Evolutionary conservation across 2,888 invertebrate genomes (phyloP).

Genomic region (Elysia crispata): DNA sequence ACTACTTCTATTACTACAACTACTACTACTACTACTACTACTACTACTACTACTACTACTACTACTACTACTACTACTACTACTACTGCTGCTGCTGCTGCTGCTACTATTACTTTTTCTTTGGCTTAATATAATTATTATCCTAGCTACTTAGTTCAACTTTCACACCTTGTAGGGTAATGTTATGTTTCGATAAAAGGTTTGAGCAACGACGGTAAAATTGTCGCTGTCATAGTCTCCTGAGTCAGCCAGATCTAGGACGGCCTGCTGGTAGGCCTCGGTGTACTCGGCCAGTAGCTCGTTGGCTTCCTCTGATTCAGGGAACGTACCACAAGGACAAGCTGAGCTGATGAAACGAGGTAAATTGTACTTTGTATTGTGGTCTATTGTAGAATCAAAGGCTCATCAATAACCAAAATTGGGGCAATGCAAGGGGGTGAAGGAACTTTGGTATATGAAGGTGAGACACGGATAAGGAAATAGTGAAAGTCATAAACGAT

Average conservation of each 20-base stretch:
- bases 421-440: too few species aligned
- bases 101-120: too few species aligned
- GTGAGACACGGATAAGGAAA: too few species aligned
- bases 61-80: not conserved
- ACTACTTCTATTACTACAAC: conserved; percentile 17
- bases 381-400: too few species aligned
- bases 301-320: conserved; percentile 53
- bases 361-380: too few species aligned
- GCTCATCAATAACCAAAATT: too few species aligned
- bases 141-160: too few species aligned
- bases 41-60: not conserved
- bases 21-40: conserved; percentile 30
- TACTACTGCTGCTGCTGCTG: too few species aligned
- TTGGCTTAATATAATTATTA: too few species aligned
- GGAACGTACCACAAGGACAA: conserved; percentile 65
- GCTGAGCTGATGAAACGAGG: conserved; percentile 47
- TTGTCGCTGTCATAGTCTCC: conserved; percentile 73
- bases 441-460: too few species aligned
- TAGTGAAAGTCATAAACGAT: too few species aligned
- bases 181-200: conserved; percentile 65
- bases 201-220: conserved; percentile 75
- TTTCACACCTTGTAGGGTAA: conserved; percentile 56
- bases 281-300: conserved; percentile 54
- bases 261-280: conserved; percentile 58
- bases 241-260: conserved; percentile 58